Evolutionary conservation across 2,888 invertebrate species (phyloP).

Genomic region (Andrena chrysosceles): DNA sequence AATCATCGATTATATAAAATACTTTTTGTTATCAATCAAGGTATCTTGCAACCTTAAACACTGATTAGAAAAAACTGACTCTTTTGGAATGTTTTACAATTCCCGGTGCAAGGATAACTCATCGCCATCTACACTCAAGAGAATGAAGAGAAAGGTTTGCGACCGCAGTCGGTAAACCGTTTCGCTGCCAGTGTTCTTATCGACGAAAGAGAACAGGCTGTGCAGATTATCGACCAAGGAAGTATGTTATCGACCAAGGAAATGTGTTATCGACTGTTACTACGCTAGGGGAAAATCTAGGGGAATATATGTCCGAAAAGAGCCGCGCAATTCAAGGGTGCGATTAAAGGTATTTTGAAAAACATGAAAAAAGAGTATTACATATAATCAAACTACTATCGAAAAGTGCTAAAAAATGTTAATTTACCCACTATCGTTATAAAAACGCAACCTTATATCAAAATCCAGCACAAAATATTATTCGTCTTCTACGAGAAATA

Average conservation of each 20-base stretch:
- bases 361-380: too few species aligned
- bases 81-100: neutral
- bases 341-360: neutral
- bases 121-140: conserved; percentile 17
- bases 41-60: neutral
- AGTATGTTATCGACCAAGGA: conserved; percentile 11
- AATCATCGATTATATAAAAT: neutral
- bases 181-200: neutral
- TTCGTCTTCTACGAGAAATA: too few species aligned
- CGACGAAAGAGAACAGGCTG: neutral
- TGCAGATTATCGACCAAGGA: neutral
- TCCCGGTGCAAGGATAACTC: neutral
- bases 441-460: too few species aligned
- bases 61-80: neutral
- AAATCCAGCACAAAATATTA: too few species aligned
- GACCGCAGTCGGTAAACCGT: neutral
- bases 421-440: too few species aligned
- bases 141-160: too few species aligned
- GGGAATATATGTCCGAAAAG: neutral
- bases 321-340: neutral
- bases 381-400: too few species aligned
- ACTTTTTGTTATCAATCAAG: neutral
- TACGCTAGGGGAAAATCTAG: neutral
- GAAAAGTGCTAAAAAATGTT: too few species aligned
- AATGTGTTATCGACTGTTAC: conserved; percentile 20